Conservation (phyloP, 2,113 vertebrate species). For the Cichladusa arquata region DNA sequence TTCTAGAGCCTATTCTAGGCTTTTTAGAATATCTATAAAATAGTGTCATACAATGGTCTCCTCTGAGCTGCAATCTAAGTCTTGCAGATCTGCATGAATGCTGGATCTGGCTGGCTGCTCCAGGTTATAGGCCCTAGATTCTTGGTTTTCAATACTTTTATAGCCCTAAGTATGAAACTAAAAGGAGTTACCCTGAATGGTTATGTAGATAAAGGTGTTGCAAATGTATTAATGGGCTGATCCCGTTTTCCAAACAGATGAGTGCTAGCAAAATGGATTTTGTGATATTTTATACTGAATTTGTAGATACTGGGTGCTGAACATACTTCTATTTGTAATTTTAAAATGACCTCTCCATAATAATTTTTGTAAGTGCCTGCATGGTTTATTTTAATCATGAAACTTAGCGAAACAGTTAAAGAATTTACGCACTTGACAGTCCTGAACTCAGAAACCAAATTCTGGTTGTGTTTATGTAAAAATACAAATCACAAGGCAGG, state of each 20-base stretch:
- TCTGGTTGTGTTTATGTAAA: neutral
- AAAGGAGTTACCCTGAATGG: neutral
- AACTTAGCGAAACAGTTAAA: neutral
- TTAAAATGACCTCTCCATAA: neutral
- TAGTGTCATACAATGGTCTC: neutral
- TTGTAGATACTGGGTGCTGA: neutral
- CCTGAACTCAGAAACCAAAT: neutral
- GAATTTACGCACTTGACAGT: rapidly evolving
- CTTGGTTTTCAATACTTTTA: neutral
- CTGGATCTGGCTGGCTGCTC: neutral
- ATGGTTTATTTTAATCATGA: neutral
- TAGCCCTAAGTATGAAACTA: neutral
- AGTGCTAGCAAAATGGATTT: neutral
- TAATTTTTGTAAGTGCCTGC: neutral
- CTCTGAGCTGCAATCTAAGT: neutral
- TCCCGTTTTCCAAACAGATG: neutral
- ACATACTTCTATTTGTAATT: neutral
- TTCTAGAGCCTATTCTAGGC: neutral
- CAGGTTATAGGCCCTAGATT: neutral
- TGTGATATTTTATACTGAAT: neutral
- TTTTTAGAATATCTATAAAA: neutral
- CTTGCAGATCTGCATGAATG: neutral
- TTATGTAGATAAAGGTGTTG: neutral
- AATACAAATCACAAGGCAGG: neutral
- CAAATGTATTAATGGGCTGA: neutral